These are phyloP conservation scores for Esox masquinongy DNA, from an alignment of 2,797 vertebrate genomes.

Conservation along the genomic window DNA sequence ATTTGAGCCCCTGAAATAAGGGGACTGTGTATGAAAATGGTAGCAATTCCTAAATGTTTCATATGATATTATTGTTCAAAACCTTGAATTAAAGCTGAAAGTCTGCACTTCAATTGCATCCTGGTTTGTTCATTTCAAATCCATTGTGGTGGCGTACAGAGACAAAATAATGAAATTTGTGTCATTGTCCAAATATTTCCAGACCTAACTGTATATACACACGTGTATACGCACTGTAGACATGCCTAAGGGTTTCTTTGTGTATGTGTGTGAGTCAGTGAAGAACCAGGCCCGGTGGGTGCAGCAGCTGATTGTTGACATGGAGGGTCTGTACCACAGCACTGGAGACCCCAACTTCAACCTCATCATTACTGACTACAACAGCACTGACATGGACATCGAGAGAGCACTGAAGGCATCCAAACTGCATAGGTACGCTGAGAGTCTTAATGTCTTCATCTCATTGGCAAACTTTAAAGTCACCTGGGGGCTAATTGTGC, in stretches of 20 bases:
- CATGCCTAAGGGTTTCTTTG: not conserved
- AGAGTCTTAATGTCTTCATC: not conserved
- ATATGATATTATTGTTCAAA: no score
- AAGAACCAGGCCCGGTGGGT: conserved; percentile 98
- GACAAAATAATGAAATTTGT: no score
- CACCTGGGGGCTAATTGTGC: not conserved
- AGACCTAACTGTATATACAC: no score
- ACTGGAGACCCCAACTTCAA: conserved; percentile 85
- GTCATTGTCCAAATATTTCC: no score
- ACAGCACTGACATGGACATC: conserved; percentile 90
- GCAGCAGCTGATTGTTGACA: conserved; percentile 87
- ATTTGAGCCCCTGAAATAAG: no score
- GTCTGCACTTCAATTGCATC: no score
- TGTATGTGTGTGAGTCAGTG: conserved; percentile 65
- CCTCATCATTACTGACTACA: conserved; percentile 89
- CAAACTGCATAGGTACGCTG: conserved; percentile 77
- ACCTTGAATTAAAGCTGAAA: no score
- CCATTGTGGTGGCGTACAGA: no score
- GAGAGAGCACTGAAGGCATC: conserved; percentile 81
- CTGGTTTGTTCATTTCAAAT: no score
- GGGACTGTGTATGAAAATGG: no score
- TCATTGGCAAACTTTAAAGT: not conserved
- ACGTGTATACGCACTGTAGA: no score
- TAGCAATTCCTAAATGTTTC: no score
- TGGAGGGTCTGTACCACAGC: conserved; percentile 80